phyloP scores from a whole-genome alignment of 2,888 invertebrate genomes.

The Corythucha ciliata region DNA sequence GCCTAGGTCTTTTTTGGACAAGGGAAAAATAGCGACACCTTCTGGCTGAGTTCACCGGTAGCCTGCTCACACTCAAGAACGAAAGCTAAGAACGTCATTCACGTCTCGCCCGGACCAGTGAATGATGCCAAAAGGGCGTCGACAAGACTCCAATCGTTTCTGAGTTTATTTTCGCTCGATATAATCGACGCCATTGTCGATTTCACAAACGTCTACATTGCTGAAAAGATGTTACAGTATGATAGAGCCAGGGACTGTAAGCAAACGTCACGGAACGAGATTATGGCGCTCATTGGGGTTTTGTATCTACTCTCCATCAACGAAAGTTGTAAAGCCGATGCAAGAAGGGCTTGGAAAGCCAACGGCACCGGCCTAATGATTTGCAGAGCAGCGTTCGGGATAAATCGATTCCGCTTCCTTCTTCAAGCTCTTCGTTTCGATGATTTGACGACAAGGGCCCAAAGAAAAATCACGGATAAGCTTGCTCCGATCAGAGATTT shows the following conservation, averaged over 20 bases:
- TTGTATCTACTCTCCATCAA: slow-evolving; percentile 21
- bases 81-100: slow-evolving; percentile 13
- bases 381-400: slow-evolving; percentile 21
- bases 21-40: too few relatives aligned
- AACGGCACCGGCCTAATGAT: slow-evolving; percentile 20
- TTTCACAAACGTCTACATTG: slow-evolving; percentile 15
- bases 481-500: slow-evolving; percentile 23
- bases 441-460: slow-evolving; percentile 17
- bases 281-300: slow-evolving; percentile 19
- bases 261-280: slow-evolving; percentile 5
- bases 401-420: slow-evolving; percentile 21
- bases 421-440: slow-evolving; percentile 21
- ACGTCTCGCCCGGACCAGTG: slow-evolving; percentile 7
- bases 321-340: slow-evolving; percentile 15
- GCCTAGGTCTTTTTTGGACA: too few relatives aligned
- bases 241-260: slow-evolving; percentile 19
- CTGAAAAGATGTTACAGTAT: neutral
- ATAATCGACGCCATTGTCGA: slow-evolving; percentile 12
- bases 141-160: slow-evolving; percentile 12
- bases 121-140: slow-evolving; percentile 1
- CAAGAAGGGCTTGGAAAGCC: slow-evolving; percentile 11
- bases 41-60: too few relatives aligned
- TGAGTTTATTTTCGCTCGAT: slow-evolving; percentile 3
- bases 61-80: too few relatives aligned
- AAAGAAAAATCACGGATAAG: slow-evolving; percentile 15